These are phyloP conservation scores for Erpornis zantholeuca DNA, from an alignment of 2,113 vertebrate species.

Conservation along the genomic window DNA sequence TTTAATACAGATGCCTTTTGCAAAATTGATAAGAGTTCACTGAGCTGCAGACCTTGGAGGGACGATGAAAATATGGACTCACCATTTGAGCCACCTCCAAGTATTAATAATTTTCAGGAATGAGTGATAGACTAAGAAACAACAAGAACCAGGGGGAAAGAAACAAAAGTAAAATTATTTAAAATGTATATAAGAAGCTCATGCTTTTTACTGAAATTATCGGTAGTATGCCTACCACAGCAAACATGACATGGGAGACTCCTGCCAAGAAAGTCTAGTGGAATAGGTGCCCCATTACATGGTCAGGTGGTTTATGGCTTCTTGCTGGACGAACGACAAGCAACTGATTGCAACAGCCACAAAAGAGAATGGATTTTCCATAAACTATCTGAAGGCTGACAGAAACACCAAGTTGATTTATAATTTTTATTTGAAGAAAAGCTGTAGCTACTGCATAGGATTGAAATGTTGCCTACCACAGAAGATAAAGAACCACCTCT, in stretches of 20 bases:
- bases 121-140: neutral
- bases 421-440: neutral
- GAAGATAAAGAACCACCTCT: neutral
- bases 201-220: neutral
- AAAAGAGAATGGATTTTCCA: neutral
- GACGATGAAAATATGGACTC: accelerated
- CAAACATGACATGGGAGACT: neutral
- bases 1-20: neutral
- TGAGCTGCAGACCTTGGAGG: neutral
- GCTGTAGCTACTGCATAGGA: neutral
- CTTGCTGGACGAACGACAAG: neutral
- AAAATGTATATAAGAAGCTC: neutral
- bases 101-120: neutral
- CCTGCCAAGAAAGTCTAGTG: neutral
- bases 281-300: neutral
- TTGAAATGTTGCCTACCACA: neutral
- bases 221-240: neutral
- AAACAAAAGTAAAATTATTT: neutral
- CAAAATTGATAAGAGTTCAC: neutral
- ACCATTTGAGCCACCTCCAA: neutral
- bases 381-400: neutral
- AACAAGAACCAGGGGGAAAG: neutral
- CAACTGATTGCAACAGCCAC: neutral
- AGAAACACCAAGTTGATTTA: neutral
- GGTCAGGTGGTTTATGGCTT: neutral